Evolutionary conservation across 2,888 invertebrate genomes (phyloP).

Genomic region (Cantharis nigra): DNA sequence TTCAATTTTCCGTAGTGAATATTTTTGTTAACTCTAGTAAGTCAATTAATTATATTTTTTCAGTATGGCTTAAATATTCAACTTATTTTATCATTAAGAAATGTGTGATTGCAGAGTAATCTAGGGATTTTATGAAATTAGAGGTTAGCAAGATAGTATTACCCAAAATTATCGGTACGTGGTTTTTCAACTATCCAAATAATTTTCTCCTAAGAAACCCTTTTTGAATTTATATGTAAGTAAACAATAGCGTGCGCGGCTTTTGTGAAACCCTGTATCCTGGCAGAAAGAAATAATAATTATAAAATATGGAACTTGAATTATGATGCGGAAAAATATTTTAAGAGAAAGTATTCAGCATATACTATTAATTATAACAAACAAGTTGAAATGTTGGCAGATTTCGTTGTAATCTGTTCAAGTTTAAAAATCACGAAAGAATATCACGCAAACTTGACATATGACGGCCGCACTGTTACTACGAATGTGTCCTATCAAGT

Average conservation of each 20-base stretch:
- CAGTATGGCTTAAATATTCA: no score
- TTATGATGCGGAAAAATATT: not conserved
- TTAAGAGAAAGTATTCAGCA: not conserved
- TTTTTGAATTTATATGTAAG: not conserved
- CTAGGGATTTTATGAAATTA: no score
- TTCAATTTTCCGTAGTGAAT: no score
- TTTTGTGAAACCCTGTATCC: not conserved
- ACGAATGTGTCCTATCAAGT: slow-evolving; percentile 18
- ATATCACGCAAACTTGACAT: slow-evolving; percentile 24
- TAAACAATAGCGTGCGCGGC: not conserved
- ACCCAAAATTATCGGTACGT: not conserved
- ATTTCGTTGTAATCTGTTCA: slow-evolving; percentile 6
- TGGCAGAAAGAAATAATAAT: not conserved
- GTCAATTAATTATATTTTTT: no score
- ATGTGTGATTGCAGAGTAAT: no score
- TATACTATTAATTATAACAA: slow-evolving; percentile 3
- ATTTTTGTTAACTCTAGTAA: no score
- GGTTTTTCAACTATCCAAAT: not conserved
- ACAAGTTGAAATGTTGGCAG: slow-evolving; percentile 8
- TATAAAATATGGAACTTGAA: not conserved
- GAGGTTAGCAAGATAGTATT: not conserved
- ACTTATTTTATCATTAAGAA: no score
- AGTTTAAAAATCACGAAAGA: slow-evolving; percentile 23
- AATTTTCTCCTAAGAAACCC: not conserved
- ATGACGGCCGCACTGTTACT: slow-evolving; percentile 17